Evolutionary conservation across 1,140 invertebrate species (phyloP).

Genomic region (Spodoptera litura): DNA sequence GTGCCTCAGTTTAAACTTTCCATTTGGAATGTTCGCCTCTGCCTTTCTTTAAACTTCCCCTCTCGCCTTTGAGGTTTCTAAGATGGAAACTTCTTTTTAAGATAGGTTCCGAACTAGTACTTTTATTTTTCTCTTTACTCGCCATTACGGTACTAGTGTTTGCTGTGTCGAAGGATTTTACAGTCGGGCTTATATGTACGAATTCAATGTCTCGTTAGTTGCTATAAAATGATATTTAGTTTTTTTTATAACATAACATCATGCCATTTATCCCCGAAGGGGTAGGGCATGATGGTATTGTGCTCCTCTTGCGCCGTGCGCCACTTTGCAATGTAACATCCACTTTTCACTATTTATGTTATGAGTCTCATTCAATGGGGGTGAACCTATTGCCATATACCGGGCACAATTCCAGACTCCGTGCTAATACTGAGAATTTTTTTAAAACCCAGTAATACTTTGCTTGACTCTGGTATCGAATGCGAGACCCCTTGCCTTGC

Average conservation of each 20-base stretch:
- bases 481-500: too few relatives aligned
- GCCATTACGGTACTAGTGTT: constrained; percentile 53
- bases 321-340: too few relatives aligned
- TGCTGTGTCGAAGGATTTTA: constrained; percentile 4
- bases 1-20: constrained; percentile 63
- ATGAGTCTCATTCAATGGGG: too few relatives aligned
- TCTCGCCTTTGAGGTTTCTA: constrained; percentile 69
- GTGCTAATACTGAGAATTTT: too few relatives aligned
- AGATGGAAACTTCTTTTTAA: constrained; percentile 66
- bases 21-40: constrained; percentile 63
- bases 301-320: too few relatives aligned
- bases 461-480: too few relatives aligned
- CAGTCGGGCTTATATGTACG: neutral
- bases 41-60: constrained; percentile 69
- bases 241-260: neutral
- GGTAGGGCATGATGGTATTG: too few relatives aligned
- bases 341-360: too few relatives aligned
- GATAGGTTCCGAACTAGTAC: constrained; percentile 57
- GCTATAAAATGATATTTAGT: neutral
- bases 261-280: too few relatives aligned
- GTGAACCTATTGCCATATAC: too few relatives aligned
- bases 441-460: too few relatives aligned
- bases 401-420: too few relatives aligned
- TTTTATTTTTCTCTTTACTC: constrained; percentile 57
- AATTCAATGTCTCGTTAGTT: neutral